A percentile compares a stretch with the other conserved stretches of the same genome.
Evolutionary conservation across 2,888 invertebrate genomes (phyloP).

Genomic region (Cecidostiba fungosa): DNA sequence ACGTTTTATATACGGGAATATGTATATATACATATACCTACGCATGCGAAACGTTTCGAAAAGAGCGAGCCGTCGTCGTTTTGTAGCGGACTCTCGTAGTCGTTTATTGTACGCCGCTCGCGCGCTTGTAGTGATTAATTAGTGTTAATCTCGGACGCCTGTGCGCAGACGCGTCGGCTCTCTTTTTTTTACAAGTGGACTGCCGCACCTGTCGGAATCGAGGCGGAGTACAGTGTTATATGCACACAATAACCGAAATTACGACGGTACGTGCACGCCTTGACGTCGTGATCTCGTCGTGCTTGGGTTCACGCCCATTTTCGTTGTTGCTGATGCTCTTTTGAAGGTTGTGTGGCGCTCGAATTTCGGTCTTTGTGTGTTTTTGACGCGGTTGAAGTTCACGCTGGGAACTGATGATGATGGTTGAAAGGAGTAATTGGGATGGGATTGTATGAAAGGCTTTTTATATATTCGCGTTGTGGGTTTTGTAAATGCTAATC

Average conservation of each 20-base stretch:
- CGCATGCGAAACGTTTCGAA: constrained; percentile 2
- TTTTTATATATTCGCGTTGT: background rate
- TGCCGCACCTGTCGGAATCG: constrained; percentile 47
- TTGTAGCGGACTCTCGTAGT: background rate
- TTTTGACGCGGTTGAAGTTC: background rate
- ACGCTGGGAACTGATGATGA: background rate
- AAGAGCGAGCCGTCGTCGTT: constrained; percentile 20
- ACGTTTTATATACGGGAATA: background rate
- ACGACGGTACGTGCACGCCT: background rate
- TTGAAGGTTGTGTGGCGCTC: background rate
- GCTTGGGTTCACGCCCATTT: background rate
- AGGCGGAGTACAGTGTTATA: background rate
- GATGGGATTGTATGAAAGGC: too few species aligned
- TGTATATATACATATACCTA: background rate
- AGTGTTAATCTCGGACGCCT: constrained; percentile 37
- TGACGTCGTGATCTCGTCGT: background rate
- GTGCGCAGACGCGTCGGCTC: background rate
- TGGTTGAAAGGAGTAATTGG: background rate
- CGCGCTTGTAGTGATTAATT: constrained; percentile 43
- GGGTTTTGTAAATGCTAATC: background rate
- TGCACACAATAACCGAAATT: constrained; percentile 12
- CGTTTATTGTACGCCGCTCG: constrained; percentile 13
- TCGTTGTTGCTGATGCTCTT: background rate
- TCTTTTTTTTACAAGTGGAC: background rate
- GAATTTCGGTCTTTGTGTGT: background rate